Base-by-base conservation (phyloP, 2,888 invertebrate genomes). In the Boloria euphrosyne region DNA sequence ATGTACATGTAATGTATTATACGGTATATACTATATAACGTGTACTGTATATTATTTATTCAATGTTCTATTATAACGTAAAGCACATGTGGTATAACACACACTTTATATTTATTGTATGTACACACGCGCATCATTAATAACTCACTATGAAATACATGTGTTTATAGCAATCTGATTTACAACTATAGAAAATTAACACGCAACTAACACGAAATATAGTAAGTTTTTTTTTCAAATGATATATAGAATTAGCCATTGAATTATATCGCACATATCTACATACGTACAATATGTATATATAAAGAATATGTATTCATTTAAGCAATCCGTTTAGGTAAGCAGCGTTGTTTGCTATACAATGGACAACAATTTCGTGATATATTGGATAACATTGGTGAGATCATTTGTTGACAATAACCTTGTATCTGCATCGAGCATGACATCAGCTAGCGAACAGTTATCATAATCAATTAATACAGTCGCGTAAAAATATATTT, bases 401-500 rank as follows among this genome's bases (percentile, higher is more conserved):
- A 91, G 84, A 79, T 91, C 89, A 90, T 83, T 81, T 85, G 81
- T 88, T 87, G 87, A 87, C 86, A 85, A 71, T 86, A 86, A 84
- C 90, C 89, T 90, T 89, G 89, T 79, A 80, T 80, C 75, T 86
- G 82, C 81, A 82, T 75, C 75, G 76, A 74, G 79, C 73, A 84
- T 90, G 89, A 90, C 90, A 88, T 89, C 90, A 90, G 80, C 79
- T 73, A 75, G 76, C 76, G 80, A 80, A 70, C 70, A 71, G 69
- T 69, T 66, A 72, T 74, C 71, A 72, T 81, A 81, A 83, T 82
- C 78, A 80, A 79, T 77, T 78, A 80, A 73, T 77, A 80, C 78
- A 62, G 51, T 50, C 43, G 62, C 59, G 55, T 51, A 64, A 67
- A 68, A 67, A 52, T 27, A n/a, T 27, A 46, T 27, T 57, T 57